Evolutionary conservation across 2,888 invertebrate species (phyloP), one percentile per base, ranked within the genome.

Genomic region (Thera britannica): DNA sequence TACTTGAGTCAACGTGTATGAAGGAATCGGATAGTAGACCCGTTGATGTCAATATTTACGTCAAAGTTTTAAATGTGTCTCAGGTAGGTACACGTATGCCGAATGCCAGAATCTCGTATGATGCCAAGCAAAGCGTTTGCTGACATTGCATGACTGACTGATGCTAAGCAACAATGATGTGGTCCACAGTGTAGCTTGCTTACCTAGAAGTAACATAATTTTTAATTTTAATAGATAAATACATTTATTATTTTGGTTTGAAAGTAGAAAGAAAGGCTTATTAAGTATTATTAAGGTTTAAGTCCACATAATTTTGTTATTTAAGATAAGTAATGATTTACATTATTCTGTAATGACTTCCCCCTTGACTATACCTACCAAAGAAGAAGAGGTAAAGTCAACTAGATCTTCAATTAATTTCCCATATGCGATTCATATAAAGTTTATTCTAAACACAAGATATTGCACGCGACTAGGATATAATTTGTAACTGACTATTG

Each of bases 401-500:
- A 46, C 9, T 2, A 2, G 44, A 8, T 46, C 9, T 1, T 9
- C 9, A 46, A 46, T 46, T 7, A 2, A 46, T 9, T 46, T 46
- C 9, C 44, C 9, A 9, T 5, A 46, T 46, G 9, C 0, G 1
- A 46, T 46, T 9, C 9, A 46, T 46, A 9, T 9, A 46, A 9
- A 9, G 8, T 46, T 35, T 66, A 60, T 41, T 56, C 49, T 51
- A 35, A 65, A 48, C 54, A 12, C 52, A 11, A 35, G 52, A 52
- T 44, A 35, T 12, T 44, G 38, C 58, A 67, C 62, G 66, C 65
- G 51, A 61, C 35, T 52, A 8, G 44, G 44, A 46, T 46, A 3
- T 8, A 8, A 46, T 46, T 46, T 46, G 44, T 46, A 46, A 41
- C 41, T 46, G 44, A 9, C 9, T 9, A 46, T 46, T 46, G 3